Conservation (phyloP, 2,888 invertebrate genomes). For the Hanleya hanleyi region DNA sequence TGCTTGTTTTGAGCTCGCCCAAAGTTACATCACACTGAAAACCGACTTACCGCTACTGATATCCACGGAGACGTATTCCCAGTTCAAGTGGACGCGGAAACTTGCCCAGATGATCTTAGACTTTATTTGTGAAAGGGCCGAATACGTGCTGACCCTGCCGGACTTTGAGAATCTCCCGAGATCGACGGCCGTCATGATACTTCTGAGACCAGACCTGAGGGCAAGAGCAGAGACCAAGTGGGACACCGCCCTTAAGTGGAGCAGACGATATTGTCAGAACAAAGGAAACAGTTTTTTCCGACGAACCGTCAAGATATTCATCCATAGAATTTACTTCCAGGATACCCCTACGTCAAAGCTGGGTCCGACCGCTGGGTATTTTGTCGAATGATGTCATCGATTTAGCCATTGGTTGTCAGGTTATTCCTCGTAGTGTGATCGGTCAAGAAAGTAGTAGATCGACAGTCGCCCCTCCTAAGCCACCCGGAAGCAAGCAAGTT, state of each 20-base stretch:
- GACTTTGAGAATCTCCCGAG: background rate
- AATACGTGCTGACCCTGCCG: background rate
- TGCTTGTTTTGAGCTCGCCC: constrained; percentile 4
- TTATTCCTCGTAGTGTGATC: background rate
- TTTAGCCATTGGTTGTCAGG: background rate
- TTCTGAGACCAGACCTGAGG: background rate
- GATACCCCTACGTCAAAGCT: background rate
- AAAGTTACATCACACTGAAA: background rate
- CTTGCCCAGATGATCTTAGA: background rate
- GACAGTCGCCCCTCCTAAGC: background rate
- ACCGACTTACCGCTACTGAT: background rate
- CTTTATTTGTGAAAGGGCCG: background rate
- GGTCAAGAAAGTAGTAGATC: constrained; percentile 1
- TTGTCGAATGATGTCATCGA: background rate
- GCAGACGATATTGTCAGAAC: background rate
- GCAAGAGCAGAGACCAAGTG: background rate
- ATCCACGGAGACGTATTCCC: background rate
- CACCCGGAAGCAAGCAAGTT: background rate
- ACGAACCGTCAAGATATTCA: background rate
- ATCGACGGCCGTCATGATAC: background rate
- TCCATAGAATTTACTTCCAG: background rate
- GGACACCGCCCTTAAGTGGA: background rate
- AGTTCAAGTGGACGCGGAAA: background rate
- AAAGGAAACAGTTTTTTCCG: background rate
- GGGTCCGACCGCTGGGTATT: background rate